Conservation (phyloP, 92 coral and sea anemone genomes). For the Galaxea fascicularis region DNA sequence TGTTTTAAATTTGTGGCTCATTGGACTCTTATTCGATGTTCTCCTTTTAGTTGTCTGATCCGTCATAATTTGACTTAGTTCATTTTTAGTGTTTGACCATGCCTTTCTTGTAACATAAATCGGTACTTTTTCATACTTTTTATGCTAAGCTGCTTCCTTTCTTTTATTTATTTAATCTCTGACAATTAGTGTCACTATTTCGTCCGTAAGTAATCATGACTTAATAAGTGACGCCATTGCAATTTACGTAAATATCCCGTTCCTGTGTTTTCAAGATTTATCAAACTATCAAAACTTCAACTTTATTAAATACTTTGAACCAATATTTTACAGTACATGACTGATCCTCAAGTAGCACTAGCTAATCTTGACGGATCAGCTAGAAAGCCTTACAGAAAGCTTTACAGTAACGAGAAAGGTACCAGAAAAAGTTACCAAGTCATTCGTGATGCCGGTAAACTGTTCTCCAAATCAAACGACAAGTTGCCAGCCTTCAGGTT, state of each 20-base stretch:
- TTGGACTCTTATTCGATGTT: too few species aligned
- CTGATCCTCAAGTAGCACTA: too few species aligned
- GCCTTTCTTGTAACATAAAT: not conserved
- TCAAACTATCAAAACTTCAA: too few species aligned
- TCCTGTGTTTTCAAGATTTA: not conserved
- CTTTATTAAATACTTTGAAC: too few species aligned
- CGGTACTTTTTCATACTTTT: not conserved
- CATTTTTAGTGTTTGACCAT: not conserved
- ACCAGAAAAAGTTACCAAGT: not conserved
- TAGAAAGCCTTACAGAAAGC: too few species aligned
- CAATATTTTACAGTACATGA: too few species aligned
- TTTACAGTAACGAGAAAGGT: not conserved
- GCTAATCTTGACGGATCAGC: too few species aligned
- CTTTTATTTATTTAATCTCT: constrained; percentile 18
- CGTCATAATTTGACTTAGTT: too few species aligned
- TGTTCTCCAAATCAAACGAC: constrained; percentile 1
- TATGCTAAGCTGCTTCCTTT: constrained; percentile 31
- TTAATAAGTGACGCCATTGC: not conserved
- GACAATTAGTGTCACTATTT: constrained; percentile 19
- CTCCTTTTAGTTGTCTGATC: too few species aligned
- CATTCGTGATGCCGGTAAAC: not conserved
- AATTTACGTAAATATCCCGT: not conserved
- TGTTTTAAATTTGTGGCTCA: too few species aligned
- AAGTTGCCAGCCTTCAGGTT: not conserved
- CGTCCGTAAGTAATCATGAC: constrained; percentile 2